phyloP scores from a whole-genome alignment of 2,888 invertebrate genomes.

The Biston stratarius region DNA sequence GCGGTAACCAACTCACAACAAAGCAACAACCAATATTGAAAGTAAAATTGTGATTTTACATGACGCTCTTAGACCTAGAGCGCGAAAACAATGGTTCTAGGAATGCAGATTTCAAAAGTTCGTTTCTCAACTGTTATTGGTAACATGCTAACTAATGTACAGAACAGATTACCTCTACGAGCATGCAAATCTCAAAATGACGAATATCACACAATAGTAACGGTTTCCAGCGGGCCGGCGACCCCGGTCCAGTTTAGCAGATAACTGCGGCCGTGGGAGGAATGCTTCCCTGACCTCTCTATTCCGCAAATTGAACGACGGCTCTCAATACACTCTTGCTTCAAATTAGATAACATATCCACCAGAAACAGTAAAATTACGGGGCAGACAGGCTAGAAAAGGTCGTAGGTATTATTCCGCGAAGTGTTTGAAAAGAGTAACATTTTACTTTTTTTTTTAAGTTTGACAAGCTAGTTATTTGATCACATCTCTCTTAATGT shows the following conservation, averaged over 20 bases:
- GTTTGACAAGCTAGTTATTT: too few species aligned
- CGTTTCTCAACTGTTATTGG: slow-evolving; percentile 14
- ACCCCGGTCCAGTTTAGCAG: slow-evolving; percentile 64
- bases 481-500: too few species aligned
- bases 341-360: background rate
- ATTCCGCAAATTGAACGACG: slow-evolving; percentile 73
- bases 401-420: background rate
- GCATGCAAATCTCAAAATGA: slow-evolving; percentile 35
- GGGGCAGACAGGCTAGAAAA: background rate
- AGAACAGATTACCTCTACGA: slow-evolving; percentile 17
- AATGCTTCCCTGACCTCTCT: slow-evolving; percentile 72
- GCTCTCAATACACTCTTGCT: slow-evolving; percentile 46
- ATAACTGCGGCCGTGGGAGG: slow-evolving; percentile 71
- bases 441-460: too few species aligned
- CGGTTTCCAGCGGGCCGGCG: slow-evolving; percentile 45
- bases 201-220: slow-evolving; percentile 35
- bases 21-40: background rate
- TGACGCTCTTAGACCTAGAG: background rate
- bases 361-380: background rate
- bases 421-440: too few species aligned
- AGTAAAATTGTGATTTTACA: background rate
- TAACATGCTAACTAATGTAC: slow-evolving; percentile 7
- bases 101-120: slow-evolving; percentile 19
- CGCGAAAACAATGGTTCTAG: background rate
- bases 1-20: background rate